Base-by-base conservation (phyloP, 2,797 vertebrate species). In the Limnodromus scolopaceus region DNA sequence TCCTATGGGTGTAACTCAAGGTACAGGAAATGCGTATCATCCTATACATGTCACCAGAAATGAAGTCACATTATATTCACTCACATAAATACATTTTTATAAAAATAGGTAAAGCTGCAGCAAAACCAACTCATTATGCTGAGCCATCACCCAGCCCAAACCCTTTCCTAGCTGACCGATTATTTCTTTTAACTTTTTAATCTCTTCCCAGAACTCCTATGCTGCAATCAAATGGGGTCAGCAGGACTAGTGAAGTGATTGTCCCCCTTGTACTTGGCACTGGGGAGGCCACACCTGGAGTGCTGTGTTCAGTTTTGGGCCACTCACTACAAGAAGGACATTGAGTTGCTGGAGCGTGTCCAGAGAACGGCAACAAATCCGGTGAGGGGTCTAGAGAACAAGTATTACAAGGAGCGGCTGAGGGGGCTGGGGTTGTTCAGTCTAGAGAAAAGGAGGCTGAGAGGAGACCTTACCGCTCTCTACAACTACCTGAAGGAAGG, bases 251-350 rank as follows among this genome's bases (percentile, higher is more conserved):
- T 24, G 51, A 32, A n/a, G 25, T 0, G 46, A 60, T 6, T 8
- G 7, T 10, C 6, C 18, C 28, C 9, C 11, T n/a, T 38, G 25
- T 38, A 20, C 22, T 51, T 0, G 0, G 48, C 10, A 28, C 32
- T 43, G 41, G 24, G 61, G 60, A 83, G 2, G 19, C 38, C 4
- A 3, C 38, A 89, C 7, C 49, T 43, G 7, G 2, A 49, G 38
- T 51, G 28, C 38, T 30, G 60, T 22, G 18, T 63, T 63, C 27
- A 63, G 9, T 63, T 63, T 41, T 63, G 19, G 38, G 39, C 6
- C 9, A 13, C 28, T 41, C 18, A 30, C 28, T 63, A 22, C 60
- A 63, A 7, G 36, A 61, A 19, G 39, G 39, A 63, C 39, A 22
- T 11, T 20, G 28, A 63, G 13, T 27, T 41, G 38, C 39, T 30